Evolutionary conservation across 2,888 invertebrate species (phyloP).

Genomic region (Tachystola acroxantha): DNA sequence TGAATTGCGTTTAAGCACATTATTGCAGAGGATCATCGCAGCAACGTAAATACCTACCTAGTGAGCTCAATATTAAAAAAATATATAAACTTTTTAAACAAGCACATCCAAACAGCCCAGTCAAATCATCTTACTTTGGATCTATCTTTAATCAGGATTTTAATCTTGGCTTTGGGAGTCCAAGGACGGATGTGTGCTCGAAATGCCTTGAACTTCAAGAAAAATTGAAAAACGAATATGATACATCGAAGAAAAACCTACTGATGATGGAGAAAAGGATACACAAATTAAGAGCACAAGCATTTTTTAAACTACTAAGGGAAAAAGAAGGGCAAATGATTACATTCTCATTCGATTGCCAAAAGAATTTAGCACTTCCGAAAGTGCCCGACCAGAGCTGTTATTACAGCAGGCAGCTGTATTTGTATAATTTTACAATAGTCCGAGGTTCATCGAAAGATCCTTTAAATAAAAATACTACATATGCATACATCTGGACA

Average conservation of each 20-base stretch:
- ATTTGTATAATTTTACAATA: constrained; percentile 26
- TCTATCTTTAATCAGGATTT: constrained; percentile 14
- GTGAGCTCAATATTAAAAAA: constrained; percentile 15
- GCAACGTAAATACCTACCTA: constrained; percentile 14
- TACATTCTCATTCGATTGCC: constrained; percentile 25
- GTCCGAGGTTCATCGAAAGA: constrained; percentile 16
- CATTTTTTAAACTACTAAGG: constrained; percentile 1
- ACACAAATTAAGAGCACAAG: constrained; percentile 4
- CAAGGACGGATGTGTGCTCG: constrained; percentile 10
- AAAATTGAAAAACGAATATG: constrained; percentile 3
- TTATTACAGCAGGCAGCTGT: constrained; percentile 29
- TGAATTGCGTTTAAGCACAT: constrained; percentile 16
- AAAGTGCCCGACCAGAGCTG: constrained; percentile 29
- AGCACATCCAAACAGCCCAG: constrained; percentile 3
- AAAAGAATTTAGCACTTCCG: constrained; percentile 29
- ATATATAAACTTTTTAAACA: constrained; percentile 7
- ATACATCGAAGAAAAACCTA: background rate
- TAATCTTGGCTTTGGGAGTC: constrained; percentile 23
- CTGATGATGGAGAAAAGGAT: constrained; percentile 4
- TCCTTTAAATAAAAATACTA: constrained; percentile 13
- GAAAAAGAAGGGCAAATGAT: constrained; percentile 3
- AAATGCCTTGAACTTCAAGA: constrained; percentile 5
- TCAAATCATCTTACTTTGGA: constrained; percentile 16
- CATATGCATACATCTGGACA: constrained; percentile 25
- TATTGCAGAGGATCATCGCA: constrained; percentile 12